Base-by-base conservation (phyloP, 1,140 invertebrate genomes). In the Meteorus sp. region DNA sequence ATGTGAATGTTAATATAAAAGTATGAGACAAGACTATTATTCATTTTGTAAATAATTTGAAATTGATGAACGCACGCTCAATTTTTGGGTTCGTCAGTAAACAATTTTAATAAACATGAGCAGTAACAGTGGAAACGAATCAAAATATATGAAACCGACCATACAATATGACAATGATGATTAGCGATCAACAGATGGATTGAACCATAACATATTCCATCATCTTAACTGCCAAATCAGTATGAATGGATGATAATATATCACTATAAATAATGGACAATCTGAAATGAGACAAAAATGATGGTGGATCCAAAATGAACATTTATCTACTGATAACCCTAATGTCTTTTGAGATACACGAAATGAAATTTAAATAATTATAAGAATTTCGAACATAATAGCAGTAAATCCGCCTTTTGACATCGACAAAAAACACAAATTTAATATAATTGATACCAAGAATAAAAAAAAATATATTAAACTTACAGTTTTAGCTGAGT, bases 381-480 rank as follows among this genome's bases (percentile, higher is more conserved):
- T 69, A 66, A 61, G 64, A 23, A 54, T 62, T 65, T 58, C 62
- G n/a, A n/a, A n/a, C 55, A 60, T 58, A 39, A 64, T 56, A 37
- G 41, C 48, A 43, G 25, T 52, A 41, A 48, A 43, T 51, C 52
- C 56, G 61, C 61, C 61, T 62, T 62, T 62, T 62, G 61, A 62
- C 61, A 44, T 59, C 52, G 61, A 61, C 43, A 39, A 37, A 29
- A 22, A 27, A 35, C 48, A 57, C 35, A 52, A 66, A 68, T 71
- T 66, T 66, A 70, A 67, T 70, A 71, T 62, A 53, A 64, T 48
- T 62, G 60, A 66, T 66, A 67, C 64, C 62, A 69, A 66, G 61
- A 71, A 61, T 62, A 69, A 65, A 65, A 68, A 51, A 41, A 50
- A 50, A n/a, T n/a, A n/a, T n/a, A n/a, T n/a, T n/a, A n/a, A n/a